Evolutionary conservation across 2,797 vertebrate species (phyloP).

Genomic region (Astyanax mexicanus): DNA sequence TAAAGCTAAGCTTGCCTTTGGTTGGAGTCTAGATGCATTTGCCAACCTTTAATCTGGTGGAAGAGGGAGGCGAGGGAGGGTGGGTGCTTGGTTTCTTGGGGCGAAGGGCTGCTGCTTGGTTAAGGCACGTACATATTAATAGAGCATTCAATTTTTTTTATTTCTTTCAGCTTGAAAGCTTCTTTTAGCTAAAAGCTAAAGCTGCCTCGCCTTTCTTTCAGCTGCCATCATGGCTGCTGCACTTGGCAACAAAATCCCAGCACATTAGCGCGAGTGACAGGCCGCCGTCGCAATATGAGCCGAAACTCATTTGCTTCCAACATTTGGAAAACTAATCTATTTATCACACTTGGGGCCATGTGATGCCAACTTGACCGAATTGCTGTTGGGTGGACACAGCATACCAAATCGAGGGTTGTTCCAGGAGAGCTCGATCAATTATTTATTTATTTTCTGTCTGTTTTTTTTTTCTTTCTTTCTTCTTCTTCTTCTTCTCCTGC

Average conservation of each 20-base stretch:
- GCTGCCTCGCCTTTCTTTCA: conserved; percentile 71
- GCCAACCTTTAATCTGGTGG: conserved; percentile 73
- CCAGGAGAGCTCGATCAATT: conserved; percentile 60
- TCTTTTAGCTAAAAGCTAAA: conserved; percentile 78
- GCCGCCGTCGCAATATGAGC: conserved; percentile 65
- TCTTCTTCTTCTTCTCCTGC: conserved; percentile 2
- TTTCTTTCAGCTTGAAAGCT: conserved; percentile 79
- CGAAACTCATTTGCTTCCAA: conserved; percentile 75
- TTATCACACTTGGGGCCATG: conserved; percentile 75
- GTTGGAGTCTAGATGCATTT: conserved; percentile 65
- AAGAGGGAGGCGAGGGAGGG: conserved; percentile 20
- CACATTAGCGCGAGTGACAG: conserved; percentile 81
- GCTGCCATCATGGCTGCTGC: conserved; percentile 64
- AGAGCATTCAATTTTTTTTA: conserved; percentile 71
- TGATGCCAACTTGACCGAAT: conserved; percentile 75
- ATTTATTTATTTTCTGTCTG: conserved; percentile 45
- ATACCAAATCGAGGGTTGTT: conserved; percentile 66
- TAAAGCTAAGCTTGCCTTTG: conserved; percentile 54
- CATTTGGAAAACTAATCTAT: conserved; percentile 82
- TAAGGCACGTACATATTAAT: conserved; percentile 75
- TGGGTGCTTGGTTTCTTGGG: too few species aligned
- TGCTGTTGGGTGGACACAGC: conserved; percentile 71
- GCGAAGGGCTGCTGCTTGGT: conserved; percentile 71
- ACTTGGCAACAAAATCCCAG: conserved; percentile 73
- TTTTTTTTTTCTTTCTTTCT: conserved; percentile 15